Evolutionary conservation across 2,888 invertebrate species (phyloP).

Genomic region (Cacoxenus indagator): DNA sequence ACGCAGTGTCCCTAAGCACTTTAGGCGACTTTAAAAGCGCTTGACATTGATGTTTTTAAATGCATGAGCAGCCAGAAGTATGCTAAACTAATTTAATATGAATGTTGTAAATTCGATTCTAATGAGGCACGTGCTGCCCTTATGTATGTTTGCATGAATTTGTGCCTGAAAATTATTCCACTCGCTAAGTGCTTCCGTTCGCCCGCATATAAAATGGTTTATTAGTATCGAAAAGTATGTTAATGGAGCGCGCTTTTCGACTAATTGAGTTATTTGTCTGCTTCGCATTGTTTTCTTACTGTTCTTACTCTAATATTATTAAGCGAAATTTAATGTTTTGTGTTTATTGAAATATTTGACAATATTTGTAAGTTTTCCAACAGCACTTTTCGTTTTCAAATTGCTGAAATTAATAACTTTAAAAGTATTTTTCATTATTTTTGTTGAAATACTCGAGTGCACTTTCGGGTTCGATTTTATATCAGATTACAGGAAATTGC

Average conservation of each 20-base stretch:
- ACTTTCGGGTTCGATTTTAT: too few species aligned
- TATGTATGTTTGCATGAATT: background rate
- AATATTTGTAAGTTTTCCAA: background rate
- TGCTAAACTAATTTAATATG: slow-evolving; percentile 8
- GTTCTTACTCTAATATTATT: background rate
- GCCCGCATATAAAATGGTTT: background rate
- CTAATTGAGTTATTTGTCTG: background rate
- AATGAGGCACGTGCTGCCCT: slow-evolving; percentile 1
- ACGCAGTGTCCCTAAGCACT: background rate
- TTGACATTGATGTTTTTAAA: background rate
- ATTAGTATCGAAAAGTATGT: background rate
- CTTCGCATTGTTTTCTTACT: background rate
- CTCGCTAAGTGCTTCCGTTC: background rate
- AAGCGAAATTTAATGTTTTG: background rate
- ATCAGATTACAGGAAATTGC: too few species aligned
- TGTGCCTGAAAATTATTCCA: background rate
- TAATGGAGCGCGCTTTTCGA: background rate
- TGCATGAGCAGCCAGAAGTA: background rate
- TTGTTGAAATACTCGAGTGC: too few species aligned
- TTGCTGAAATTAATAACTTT: too few species aligned
- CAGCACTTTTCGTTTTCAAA: background rate
- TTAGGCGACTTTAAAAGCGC: slow-evolving; percentile 1
- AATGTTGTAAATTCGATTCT: background rate
- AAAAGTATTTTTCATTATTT: too few species aligned
- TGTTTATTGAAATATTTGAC: background rate